phyloP scores from a whole-genome alignment of 35 echinoderm and acorn worm species.

The Acanthaster planci region DNA sequence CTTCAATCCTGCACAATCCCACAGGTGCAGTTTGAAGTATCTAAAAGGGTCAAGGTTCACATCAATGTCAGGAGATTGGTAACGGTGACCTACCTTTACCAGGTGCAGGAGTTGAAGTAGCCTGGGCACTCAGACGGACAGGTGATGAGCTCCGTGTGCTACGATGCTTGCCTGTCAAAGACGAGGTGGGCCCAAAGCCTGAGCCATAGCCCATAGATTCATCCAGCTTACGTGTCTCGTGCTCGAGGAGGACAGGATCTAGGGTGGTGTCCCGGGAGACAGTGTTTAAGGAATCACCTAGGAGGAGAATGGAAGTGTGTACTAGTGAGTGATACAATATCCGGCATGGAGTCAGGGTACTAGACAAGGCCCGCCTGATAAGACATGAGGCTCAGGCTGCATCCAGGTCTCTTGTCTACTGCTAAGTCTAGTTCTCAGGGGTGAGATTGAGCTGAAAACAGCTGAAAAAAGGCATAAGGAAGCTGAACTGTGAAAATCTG shows the following conservation, averaged over 20 bases:
- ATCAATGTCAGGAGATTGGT: no score
- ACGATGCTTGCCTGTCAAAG: constrained; percentile 65
- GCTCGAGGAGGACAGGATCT: constrained; percentile 85
- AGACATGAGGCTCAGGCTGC: no score
- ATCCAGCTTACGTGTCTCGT: constrained; percentile 93
- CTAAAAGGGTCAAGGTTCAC: no score
- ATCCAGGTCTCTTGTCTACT: no score
- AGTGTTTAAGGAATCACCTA: constrained; percentile 89
- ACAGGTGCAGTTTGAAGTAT: no score
- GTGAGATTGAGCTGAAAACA: no score
- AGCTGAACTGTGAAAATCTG: no score
- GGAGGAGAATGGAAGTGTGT: neutral
- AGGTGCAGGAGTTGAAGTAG: constrained; percentile 79
- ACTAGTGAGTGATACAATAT: neutral
- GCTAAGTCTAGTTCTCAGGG: no score
- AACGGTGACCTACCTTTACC: constrained; percentile 39
- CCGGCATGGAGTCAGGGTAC: no score
- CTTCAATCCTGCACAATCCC: no score
- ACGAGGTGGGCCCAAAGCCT: constrained; percentile 67
- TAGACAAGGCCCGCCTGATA: no score
- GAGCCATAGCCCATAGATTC: constrained; percentile 84
- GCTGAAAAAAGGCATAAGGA: no score
- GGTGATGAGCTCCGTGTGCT: constrained; percentile 77
- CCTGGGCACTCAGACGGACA: constrained; percentile 54
- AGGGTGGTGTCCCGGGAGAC: constrained; percentile 91